phyloP scores from a whole-genome alignment of 2,888 invertebrate species.

The Caenorhabditis afra region DNA sequence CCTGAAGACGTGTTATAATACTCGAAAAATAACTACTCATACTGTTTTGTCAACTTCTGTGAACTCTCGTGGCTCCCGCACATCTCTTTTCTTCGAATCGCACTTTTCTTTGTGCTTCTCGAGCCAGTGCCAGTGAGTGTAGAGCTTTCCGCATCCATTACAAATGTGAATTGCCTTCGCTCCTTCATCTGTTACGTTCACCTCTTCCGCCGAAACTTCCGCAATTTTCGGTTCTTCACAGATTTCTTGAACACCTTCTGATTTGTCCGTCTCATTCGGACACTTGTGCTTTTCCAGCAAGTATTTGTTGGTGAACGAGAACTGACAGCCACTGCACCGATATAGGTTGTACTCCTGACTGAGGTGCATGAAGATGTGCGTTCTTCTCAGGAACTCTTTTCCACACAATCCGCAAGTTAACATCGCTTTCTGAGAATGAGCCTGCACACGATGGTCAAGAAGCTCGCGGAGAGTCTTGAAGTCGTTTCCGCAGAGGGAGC shows the following conservation, averaged over 20 bases:
- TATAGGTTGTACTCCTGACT: slow-evolving; percentile 35
- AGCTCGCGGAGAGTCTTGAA: slow-evolving; percentile 19
- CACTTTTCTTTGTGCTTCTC: slow-evolving; percentile 9
- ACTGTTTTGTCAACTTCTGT: not conserved
- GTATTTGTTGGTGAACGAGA: slow-evolving; percentile 11
- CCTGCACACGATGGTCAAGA: slow-evolving; percentile 29
- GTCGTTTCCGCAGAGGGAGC: slow-evolving; percentile 11
- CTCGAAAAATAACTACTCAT: too few species aligned
- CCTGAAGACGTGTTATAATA: too few species aligned
- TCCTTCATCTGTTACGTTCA: not conserved
- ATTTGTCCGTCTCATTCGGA: not conserved
- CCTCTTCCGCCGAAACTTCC: not conserved
- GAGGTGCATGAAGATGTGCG: slow-evolving; percentile 35
- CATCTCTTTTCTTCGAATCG: not conserved
- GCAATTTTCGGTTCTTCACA: not conserved
- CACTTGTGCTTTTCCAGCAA: slow-evolving; percentile 6
- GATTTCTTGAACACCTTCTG: not conserved
- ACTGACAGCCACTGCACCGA: slow-evolving; percentile 10
- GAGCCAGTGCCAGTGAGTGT: not conserved
- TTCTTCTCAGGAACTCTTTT: not conserved
- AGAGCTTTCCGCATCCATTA: slow-evolving; percentile 2
- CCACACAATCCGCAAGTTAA: slow-evolving; percentile 20
- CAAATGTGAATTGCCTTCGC: not conserved
- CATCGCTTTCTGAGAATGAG: slow-evolving; percentile 23
- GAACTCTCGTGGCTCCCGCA: too few species aligned